Evolutionary conservation across 2,888 invertebrate species (phyloP), one percentile per base, ranked within the genome.

Genomic region (Oscheius sp.): DNA sequence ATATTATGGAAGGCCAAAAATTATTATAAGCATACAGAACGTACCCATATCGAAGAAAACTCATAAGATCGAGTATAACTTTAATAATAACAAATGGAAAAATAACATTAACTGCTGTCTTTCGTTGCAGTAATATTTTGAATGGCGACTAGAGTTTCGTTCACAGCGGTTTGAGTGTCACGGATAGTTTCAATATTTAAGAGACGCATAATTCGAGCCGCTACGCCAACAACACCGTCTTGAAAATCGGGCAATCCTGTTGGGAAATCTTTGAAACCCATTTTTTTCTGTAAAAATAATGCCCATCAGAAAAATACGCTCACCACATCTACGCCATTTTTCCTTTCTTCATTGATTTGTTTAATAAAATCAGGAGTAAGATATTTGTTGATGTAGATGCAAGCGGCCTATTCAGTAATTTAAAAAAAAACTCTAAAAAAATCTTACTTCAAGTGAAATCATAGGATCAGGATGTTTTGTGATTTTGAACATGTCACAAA

Each of bases 91-190:
- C 35, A 35, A 35, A 35, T 9, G 3, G 9, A 69, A 68, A 56
- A 35, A 63, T 43, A n/a, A 63, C 43, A 23, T 45, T 35, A 78
- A 66, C 53, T 80, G 75, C 3, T 35, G 29, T 46, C 91, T 27
- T 73, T 73, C 64, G 78, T 93, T 3, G 97, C 97, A 0, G 98
- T 98, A 1, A 98, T 91, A 76, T 91, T 92, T 91, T 99, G 99
- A 2, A 96, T 94, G 56, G 93, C 92, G 0, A 97, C 98, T 81
- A 99, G 93, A 0, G 94, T 93, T 89, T 96, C 95, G 89, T 99
- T 99, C 66, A 97, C 79, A 56, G 64, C 70, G 29, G 95, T 96
- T 89, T 99, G 98, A 64, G 98, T 91, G 78, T 93, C 92, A 85
- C 95, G 90, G 21, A 96, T 90, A 88, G 95, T 94, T 85, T 93